phyloP scores from a whole-genome alignment of 2,113 vertebrate species.

The Scolopax mira region DNA sequence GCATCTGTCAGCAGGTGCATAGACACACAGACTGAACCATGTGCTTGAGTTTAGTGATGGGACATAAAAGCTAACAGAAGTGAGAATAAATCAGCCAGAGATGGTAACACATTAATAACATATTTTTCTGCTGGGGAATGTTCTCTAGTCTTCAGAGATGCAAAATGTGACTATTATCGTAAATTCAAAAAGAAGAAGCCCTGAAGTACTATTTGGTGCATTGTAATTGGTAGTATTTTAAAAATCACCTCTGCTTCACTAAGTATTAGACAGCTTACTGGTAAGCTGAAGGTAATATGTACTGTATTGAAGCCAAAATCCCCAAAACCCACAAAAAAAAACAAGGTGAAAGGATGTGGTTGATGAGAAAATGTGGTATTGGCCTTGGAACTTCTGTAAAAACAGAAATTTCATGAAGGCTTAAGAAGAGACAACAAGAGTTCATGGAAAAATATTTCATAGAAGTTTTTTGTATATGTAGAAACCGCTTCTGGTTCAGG shows the following conservation, averaged over 20 bases:
- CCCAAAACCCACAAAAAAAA: neutral
- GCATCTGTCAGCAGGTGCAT: conserved; percentile 6
- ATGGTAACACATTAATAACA: neutral
- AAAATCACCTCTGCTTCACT: neutral
- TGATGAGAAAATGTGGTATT: neutral
- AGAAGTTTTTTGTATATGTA: neutral
- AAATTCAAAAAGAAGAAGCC: neutral
- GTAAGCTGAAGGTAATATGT: neutral
- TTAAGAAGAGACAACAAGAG: neutral
- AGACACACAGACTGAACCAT: neutral
- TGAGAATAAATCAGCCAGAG: neutral
- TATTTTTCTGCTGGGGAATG: neutral
- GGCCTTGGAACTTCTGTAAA: neutral
- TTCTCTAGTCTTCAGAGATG: neutral
- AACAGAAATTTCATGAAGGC: neutral
- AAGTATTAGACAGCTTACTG: neutral
- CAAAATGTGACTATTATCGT: neutral
- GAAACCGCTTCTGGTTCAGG: neutral
- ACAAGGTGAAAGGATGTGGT: neutral
- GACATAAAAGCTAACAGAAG: conserved; percentile 54
- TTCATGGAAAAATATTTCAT: neutral
- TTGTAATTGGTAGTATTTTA: neutral
- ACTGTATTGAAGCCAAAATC: neutral
- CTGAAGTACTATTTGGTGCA: neutral
- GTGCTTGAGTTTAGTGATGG: conserved; percentile 40